phyloP scores from a whole-genome alignment of 2,113 vertebrate genomes.

The Misgurnus anguillicaudatus region DNA sequence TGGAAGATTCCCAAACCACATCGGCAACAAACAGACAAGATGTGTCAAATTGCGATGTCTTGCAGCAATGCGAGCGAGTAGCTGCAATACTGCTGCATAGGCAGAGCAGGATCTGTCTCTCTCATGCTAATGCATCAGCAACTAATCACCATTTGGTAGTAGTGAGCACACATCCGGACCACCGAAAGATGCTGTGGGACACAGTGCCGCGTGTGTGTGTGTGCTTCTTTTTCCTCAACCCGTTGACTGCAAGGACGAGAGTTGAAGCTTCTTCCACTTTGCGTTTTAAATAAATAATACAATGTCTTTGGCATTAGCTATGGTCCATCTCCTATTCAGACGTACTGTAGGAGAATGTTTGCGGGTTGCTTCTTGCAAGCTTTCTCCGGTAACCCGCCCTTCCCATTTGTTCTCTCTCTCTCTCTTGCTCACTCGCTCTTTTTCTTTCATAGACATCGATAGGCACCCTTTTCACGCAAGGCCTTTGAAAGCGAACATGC shows the following conservation, averaged over 20 bases:
- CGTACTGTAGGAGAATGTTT: conserved; percentile 39
- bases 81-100: conserved; percentile 66
- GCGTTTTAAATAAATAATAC: conserved; percentile 78
- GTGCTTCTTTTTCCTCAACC: conserved; percentile 59
- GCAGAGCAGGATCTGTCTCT: conserved; percentile 64
- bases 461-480: background rate
- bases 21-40: conserved; percentile 28
- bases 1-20: background rate
- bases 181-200: conserved; percentile 46
- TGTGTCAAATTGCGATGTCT: conserved; percentile 11
- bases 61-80: conserved; percentile 45
- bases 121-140: conserved; percentile 61
- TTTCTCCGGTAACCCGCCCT: conserved; percentile 52
- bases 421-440: conserved; percentile 40
- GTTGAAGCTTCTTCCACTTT: conserved; percentile 62
- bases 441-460: conserved; percentile 7
- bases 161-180: conserved; percentile 67
- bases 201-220: conserved; percentile 19
- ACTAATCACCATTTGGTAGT: conserved; percentile 73
- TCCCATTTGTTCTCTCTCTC: conserved; percentile 52
- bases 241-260: conserved; percentile 61
- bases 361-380: background rate
- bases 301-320: conserved; percentile 73
- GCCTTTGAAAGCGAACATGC: conserved; percentile 10
- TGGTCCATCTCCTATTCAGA: conserved; percentile 69